Base-by-base conservation (phyloP, 2,888 invertebrate species). In the Schizotus pectinicornis region DNA sequence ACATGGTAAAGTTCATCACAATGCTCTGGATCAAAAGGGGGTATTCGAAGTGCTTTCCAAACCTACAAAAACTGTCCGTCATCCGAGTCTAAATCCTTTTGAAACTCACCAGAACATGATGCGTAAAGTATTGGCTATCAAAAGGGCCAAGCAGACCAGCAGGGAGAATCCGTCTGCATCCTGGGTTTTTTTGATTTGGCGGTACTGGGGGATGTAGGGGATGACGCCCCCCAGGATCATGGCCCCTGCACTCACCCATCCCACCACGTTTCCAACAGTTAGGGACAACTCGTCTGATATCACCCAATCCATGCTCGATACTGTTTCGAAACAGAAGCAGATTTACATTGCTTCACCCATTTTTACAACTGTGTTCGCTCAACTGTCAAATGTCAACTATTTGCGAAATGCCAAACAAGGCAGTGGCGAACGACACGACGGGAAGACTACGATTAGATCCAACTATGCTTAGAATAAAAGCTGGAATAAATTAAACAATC, bases 91-190 rank as follows among this genome's bases (percentile, higher is more conserved):
- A 54, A 43, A 22, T 3, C 2, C 2, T 22, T 5, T 2, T 50
- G 50, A 32, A 64, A 83, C 89, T 83, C 83, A 98, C 99, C 99
- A 99, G 83, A 99, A 99, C 73, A 98, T 84, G 77, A 99, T 98
- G 75, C 99, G 88, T 64, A 99, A 84, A 52, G 95, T 97, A 79
- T 99, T 99, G 60, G 99, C 98, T 75, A 98, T 86, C 45, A 99
- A 84, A 52, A 99, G 86, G 14, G 96, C 92, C 68, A 99, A 85
- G 79, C 99, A 99, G 49, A 99, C 99, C 79, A 95, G 94, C 42
- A 96, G 83, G 0, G 98, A 98, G 81, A 99, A 99, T 7, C 99
- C 99, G 71, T 97, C 96, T 9, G 96, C 91, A 83, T 97, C 95
- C 79, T 93, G 91, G 33, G 92, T 91, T 70, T 84, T 87, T 77